Percentiles rank a stretch among this genome's conserved stretches.
Evolutionary conservation across 2,113 vertebrate species (phyloP).

Genomic region (Rhabdomys dilectus): DNA sequence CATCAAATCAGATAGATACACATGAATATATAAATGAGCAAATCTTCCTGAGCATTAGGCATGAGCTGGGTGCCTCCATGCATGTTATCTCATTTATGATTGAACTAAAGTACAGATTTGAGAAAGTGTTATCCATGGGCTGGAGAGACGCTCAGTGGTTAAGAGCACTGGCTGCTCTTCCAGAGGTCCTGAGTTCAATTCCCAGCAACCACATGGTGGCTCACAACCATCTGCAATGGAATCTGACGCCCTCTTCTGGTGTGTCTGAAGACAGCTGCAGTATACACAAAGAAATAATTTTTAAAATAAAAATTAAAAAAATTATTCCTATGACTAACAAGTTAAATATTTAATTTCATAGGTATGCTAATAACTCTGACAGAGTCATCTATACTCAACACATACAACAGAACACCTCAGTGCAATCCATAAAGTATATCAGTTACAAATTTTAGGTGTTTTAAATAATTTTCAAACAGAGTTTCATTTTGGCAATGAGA

Average conservation of each 20-base stretch:
- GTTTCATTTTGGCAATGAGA: slow-evolving; percentile 13
- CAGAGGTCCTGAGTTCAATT: no score
- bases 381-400: neutral
- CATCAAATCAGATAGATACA: neutral
- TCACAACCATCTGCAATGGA: no score
- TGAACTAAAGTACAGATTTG: neutral
- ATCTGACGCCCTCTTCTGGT: no score
- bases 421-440: neutral
- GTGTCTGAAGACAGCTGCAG: no score
- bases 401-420: neutral
- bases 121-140: neutral
- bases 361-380: neutral
- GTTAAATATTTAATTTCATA: neutral
- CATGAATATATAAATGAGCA: neutral
- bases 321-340: neutral
- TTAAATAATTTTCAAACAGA: neutral
- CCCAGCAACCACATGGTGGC: no score
- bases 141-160: no score
- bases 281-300: no score
- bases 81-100: neutral
- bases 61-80: neutral
- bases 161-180: no score
- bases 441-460: neutral
- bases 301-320: neutral
- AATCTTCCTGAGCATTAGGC: neutral